Evolutionary conservation across 2,797 vertebrate species (phyloP), one percentile per base, ranked within the genome.

Genomic region (Allobates femoralis): DNA sequence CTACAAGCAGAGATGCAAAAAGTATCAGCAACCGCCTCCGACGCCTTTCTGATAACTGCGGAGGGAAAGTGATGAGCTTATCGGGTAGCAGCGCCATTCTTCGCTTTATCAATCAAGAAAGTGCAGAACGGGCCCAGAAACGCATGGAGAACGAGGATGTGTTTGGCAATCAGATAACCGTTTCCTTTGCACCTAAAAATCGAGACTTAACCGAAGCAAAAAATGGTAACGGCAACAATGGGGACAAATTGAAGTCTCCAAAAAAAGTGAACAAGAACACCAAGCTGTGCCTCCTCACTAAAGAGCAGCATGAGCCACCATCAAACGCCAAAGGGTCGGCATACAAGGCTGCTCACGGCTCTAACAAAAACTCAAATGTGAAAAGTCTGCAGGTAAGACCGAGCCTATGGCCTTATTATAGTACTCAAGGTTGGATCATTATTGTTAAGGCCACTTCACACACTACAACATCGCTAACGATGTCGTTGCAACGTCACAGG

Each of bases 91-190:
- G 95, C 0, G 98, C 97, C 0, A 95, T 98, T 88, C 97, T 99
- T 64, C 97, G 98, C 53, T 99, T 99, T 87, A 90, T 97, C 89
- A 99, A 94, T 91, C 94, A 94, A 1, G 97, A 98, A 2, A 97
- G 96, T 0, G 98, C 98, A 0, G 96, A 97, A 2, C 96, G 98
- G 0, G 98, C 98, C 60, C 95, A 95, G 90, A 99, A 98, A 91
- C 94, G 98, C 88, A 99, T 99, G 98, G 97, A 99, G 90, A 98
- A 99, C 3, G 98, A 99, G 91, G 98, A 99, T 18, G 98, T 99
- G 69, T 99, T 97, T 91, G 98, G 98, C 76, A 97, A 93, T 89
- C 94, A 96, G 91, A 99, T 99, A 93, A 90, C 94, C 55, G 94
- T 98, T 64, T 98, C 98, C 19, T 96, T 97, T 91, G 96, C 94